Evolutionary conservation across 2,888 invertebrate genomes (phyloP).

Genomic region (Macaria liturata): DNA sequence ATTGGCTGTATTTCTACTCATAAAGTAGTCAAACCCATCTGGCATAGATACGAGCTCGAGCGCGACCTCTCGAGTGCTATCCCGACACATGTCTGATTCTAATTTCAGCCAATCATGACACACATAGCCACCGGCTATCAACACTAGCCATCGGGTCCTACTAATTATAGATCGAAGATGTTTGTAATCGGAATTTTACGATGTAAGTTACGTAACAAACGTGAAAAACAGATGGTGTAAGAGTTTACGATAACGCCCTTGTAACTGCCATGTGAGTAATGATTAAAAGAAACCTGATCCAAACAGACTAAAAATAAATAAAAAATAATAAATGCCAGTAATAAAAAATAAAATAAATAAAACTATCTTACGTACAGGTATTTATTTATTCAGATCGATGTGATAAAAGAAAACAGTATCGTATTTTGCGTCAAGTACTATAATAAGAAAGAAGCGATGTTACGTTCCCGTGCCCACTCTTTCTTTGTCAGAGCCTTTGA

Average conservation of each 20-base stretch:
- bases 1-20: not conserved
- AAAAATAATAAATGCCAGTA: too few species aligned
- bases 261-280: slow-evolving; percentile 2
- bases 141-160: slow-evolving; percentile 30
- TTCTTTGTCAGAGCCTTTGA: slow-evolving; percentile 41
- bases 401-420: slow-evolving; percentile 2
- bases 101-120: slow-evolving; percentile 44
- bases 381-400: not conserved
- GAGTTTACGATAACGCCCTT: slow-evolving; percentile 10
- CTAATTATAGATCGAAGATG: slow-evolving; percentile 47
- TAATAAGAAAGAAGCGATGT: slow-evolving; percentile 25
- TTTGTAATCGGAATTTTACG: slow-evolving; percentile 43
- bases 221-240: slow-evolving; percentile 8
- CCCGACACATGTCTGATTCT: slow-evolving; percentile 42
- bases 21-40: slow-evolving; percentile 24
- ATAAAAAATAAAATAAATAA: too few species aligned
- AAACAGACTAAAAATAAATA: too few species aligned
- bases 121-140: slow-evolving; percentile 38
- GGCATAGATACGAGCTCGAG: slow-evolving; percentile 38
- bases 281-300: not conserved
- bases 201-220: slow-evolving; percentile 34
- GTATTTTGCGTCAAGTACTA: slow-evolving; percentile 6
- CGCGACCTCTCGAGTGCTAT: slow-evolving; percentile 38
- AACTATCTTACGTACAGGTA: too few species aligned
- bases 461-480: slow-evolving; percentile 38